These are phyloP conservation scores for Andrena cerasifolii DNA, from an alignment of 1,140 invertebrate species.

Conservation along the genomic window DNA sequence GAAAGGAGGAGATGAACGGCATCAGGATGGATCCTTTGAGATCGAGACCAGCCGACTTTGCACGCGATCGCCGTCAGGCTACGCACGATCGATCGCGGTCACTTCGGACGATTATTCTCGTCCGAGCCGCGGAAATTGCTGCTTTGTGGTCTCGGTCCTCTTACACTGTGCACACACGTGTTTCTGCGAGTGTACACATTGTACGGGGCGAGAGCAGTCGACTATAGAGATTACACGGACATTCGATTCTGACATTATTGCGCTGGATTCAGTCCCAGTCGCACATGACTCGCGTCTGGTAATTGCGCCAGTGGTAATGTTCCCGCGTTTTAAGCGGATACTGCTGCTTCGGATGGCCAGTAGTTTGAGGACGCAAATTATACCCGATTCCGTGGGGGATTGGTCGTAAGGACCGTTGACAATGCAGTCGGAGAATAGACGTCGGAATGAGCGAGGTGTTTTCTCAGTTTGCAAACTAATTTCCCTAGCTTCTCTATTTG, in stretches of 20 bases:
- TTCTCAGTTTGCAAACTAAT: too few relatives aligned
- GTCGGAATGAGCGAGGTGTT: too few relatives aligned
- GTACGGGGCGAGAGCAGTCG: constrained; percentile 9
- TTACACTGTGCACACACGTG: constrained; percentile 25
- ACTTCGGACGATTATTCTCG: constrained; percentile 57
- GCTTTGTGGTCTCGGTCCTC: constrained; percentile 48
- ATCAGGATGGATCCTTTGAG: neutral
- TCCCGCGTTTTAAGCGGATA: constrained; percentile 10
- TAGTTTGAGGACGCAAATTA: too few relatives aligned
- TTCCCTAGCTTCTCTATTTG: too few relatives aligned
- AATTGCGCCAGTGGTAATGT: neutral
- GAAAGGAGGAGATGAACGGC: neutral
- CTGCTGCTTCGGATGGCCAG: neutral
- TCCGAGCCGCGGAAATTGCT: constrained; percentile 48
- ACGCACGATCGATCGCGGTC: constrained; percentile 62
- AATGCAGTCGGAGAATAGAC: neutral
- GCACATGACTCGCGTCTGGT: constrained; percentile 20
- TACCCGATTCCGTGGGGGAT: too few relatives aligned
- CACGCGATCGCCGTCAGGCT: constrained; percentile 17
- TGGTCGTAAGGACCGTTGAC: too few relatives aligned
- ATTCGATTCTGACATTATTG: constrained; percentile 31
- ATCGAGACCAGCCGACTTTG: constrained; percentile 1
- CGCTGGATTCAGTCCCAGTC: constrained; percentile 16
- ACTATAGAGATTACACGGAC: constrained; percentile 33
- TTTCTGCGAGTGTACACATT: constrained; percentile 45